A percentile compares a stretch with the other conserved stretches of the same genome.
phyloP scores from a whole-genome alignment of 2,888 invertebrate genomes.

The Chydorus sphaericus region DNA sequence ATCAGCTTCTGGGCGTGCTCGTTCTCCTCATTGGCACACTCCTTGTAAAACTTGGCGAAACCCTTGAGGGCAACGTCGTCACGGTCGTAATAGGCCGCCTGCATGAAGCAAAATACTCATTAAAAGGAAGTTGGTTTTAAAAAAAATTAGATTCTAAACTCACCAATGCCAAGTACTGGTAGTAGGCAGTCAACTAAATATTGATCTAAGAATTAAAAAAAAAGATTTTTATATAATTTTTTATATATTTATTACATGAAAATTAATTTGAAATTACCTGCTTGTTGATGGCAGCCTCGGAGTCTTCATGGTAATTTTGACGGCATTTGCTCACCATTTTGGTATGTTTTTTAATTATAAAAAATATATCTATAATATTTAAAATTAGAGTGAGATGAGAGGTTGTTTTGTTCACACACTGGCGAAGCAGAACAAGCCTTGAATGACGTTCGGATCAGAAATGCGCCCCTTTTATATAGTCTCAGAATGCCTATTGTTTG shows the following conservation, averaged over 20 bases:
- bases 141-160: constrained; percentile 20
- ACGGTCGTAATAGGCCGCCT: constrained; percentile 65
- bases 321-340: constrained; percentile 26
- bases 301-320: constrained; percentile 23
- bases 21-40: constrained; percentile 62
- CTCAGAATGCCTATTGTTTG: too few species aligned
- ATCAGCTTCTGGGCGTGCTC: constrained; percentile 61
- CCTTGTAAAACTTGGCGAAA: constrained; percentile 46
- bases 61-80: constrained; percentile 62
- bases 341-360: neutral
- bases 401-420: constrained; percentile 22
- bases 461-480: too few species aligned
- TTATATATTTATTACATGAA: too few species aligned
- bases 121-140: constrained; percentile 2
- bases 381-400: neutral
- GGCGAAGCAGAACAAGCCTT: constrained; percentile 23
- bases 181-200: constrained; percentile 29
- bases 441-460: too few species aligned
- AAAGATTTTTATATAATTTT: neutral
- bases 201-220: too few species aligned
- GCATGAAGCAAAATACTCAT: too few species aligned
- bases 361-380: neutral
- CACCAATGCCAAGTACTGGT: constrained; percentile 31
- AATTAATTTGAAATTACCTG: too few species aligned
- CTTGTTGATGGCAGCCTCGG: constrained; percentile 23